Conservation (phyloP, 2,888 invertebrate genomes). For the Pristionchus fissidentatus region DNA sequence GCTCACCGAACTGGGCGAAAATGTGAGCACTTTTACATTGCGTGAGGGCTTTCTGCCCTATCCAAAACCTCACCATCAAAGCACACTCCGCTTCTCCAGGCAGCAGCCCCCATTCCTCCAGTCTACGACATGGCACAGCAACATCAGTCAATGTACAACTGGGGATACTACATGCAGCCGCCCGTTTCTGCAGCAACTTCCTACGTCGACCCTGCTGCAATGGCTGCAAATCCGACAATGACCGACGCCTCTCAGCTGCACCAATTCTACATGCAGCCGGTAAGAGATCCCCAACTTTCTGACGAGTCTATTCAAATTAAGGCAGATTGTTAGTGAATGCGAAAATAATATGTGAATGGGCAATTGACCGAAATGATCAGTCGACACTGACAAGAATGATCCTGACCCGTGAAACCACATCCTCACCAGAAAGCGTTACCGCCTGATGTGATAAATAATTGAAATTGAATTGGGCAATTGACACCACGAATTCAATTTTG, state of each 20-base stretch:
- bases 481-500: not conserved
- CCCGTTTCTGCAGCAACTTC: not conserved
- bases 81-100: not conserved
- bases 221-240: not conserved
- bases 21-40: not conserved
- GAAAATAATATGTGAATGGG: too few relatives aligned
- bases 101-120: too few relatives aligned
- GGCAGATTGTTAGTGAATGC: not conserved
- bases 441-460: too few relatives aligned
- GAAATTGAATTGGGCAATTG: not conserved
- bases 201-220: not conserved
- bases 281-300: not conserved
- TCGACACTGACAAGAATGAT: too few relatives aligned
- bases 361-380: too few relatives aligned
- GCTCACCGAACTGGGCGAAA: too few relatives aligned
- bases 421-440: too few relatives aligned
- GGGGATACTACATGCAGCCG: conserved; percentile 5
- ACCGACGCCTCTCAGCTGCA: conserved; percentile 7
- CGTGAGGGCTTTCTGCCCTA: not conserved
- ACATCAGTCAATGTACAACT: conserved; percentile 12
- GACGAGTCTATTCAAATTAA: not conserved
- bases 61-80: not conserved
- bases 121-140: conserved; percentile 32
- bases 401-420: too few relatives aligned
- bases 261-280: conserved; percentile 18